Percentiles rank a stretch among this genome's conserved stretches.
phyloP scores from a whole-genome alignment of 2,797 vertebrate species.

The Iguana delicatissima region DNA sequence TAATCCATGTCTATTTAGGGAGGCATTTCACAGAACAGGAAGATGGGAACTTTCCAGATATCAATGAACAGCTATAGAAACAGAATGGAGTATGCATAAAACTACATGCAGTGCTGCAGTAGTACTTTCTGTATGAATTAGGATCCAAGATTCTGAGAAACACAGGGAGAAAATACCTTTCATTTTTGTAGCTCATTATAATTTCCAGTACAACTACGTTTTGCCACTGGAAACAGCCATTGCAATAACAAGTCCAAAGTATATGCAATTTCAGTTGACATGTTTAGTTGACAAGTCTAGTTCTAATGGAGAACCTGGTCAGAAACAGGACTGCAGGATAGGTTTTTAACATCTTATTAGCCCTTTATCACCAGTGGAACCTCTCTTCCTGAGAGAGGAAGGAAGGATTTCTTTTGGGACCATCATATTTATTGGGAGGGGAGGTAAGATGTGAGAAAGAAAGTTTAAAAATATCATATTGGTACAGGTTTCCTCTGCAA shows the following conservation, averaged over 20 bases:
- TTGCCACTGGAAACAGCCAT: background rate
- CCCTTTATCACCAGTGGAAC: no score
- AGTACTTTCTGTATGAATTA: background rate
- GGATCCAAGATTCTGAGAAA: background rate
- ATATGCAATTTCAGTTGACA: background rate
- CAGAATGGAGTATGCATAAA: background rate
- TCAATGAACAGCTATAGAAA: background rate
- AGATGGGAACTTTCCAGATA: background rate
- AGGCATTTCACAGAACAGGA: background rate
- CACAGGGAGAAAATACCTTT: background rate
- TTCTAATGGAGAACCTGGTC: background rate
- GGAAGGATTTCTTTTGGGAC: background rate
- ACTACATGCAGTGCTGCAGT: background rate
- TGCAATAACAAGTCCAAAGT: no score
- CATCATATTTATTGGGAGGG: background rate
- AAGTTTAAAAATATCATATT: background rate
- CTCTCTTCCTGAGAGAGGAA: background rate
- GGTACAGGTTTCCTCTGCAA: background rate
- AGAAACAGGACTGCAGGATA: background rate
- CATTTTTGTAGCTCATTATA: background rate
- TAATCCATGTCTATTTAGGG: slow-evolving; percentile 19
- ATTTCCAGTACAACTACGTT: background rate
- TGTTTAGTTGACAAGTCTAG: background rate
- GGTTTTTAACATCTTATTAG: background rate
- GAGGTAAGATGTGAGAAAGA: background rate